Percentiles rank a stretch among this genome's conserved stretches.
These are phyloP conservation scores for Spea bombifrons DNA, from an alignment of 2,113 vertebrate species.

Conservation along the genomic window DNA sequence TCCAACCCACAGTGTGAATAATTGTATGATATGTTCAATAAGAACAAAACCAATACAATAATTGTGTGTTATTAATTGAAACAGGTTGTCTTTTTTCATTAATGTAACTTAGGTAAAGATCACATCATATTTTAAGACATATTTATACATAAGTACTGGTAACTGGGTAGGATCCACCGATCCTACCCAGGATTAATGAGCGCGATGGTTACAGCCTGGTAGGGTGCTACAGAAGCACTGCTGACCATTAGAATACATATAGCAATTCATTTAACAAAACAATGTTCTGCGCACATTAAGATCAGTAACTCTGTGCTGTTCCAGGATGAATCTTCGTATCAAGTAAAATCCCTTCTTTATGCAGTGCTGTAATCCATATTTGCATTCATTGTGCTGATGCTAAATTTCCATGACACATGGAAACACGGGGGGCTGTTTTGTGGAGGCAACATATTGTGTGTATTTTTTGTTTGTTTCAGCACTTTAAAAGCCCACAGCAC, in stretches of 20 bases:
- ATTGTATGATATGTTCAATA: no score
- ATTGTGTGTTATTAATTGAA: no score
- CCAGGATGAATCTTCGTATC: not conserved
- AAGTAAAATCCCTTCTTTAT: not conserved
- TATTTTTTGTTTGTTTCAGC: constrained; percentile 45
- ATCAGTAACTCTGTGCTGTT: not conserved
- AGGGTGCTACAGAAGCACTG: no score
- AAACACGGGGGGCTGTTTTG: constrained; percentile 38
- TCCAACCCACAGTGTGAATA: no score
- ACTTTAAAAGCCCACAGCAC: constrained; percentile 46
- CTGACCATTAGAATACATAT: not conserved
- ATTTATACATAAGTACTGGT: no score
- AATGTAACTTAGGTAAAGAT: no score
- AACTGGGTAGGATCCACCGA: no score
- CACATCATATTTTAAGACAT: no score
- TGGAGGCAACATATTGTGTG: constrained; percentile 39
- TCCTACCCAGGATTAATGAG: not conserved
- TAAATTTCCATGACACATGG: constrained; percentile 26
- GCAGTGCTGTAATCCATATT: constrained; percentile 24
- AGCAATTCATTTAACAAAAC: not conserved
- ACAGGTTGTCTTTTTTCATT: no score
- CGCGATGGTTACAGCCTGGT: not conserved
- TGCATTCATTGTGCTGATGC: constrained; percentile 42
- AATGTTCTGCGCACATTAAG: not conserved
- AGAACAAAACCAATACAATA: no score